Conservation (phyloP, 2,113 vertebrate genomes). For the Poicephalus meyeri region DNA sequence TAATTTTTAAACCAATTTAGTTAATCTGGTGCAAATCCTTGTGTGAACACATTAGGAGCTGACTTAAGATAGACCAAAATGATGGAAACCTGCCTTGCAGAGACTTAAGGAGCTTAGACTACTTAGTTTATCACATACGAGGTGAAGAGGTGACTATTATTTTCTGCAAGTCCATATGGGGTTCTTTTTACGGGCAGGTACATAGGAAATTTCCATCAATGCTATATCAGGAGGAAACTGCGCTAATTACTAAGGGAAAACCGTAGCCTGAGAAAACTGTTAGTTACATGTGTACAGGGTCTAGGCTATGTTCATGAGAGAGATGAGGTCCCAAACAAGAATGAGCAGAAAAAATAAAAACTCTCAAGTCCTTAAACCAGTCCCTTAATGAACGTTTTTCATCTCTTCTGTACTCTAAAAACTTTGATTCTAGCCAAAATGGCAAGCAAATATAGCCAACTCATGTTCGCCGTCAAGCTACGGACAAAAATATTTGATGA, state of each 20-base stretch:
- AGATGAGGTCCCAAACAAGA: not conserved
- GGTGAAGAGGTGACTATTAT: too few relatives aligned
- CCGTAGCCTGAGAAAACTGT: not conserved
- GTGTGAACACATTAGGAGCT: constrained; percentile 30
- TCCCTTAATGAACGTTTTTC: not conserved
- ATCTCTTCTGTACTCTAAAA: not conserved
- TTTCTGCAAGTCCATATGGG: too few relatives aligned
- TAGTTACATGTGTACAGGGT: not conserved
- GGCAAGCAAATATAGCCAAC: not conserved
- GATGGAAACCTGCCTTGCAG: constrained; percentile 47
- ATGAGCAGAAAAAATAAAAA: not conserved
- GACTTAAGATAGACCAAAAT: constrained; percentile 35
- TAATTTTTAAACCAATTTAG: constrained; percentile 51
- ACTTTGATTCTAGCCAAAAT: not conserved
- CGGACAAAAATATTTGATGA: not conserved
- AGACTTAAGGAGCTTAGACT: constrained; percentile 44
- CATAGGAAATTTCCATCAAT: not conserved
- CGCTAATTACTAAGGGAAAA: not conserved
- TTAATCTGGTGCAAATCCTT: constrained; percentile 55
- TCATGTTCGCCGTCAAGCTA: not conserved
- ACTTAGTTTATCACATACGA: too few relatives aligned
- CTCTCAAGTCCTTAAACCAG: not conserved
- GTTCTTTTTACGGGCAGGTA: not conserved
- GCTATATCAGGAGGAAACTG: not conserved
- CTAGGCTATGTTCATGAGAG: not conserved